Base-by-base conservation (phyloP, 64 coral and sea anemone species). In the Stichodactyla helianthus region DNA sequence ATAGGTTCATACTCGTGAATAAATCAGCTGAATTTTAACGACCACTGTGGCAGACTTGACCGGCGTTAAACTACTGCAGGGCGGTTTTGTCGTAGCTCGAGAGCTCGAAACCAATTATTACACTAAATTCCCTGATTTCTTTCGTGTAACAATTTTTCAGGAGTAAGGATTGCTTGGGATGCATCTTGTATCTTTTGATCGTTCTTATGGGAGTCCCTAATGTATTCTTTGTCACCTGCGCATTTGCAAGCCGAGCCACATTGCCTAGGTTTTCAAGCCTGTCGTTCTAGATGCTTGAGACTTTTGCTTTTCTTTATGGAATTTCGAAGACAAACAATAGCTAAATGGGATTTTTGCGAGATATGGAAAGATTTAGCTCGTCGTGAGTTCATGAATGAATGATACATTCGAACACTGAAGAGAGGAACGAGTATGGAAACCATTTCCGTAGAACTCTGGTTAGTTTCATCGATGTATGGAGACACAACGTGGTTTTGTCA, bases 161-260 rank as follows among this genome's bases (percentile, higher is more conserved):
- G 68, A 74, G 68, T 74, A 74, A 74, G 23, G 2, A 74, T 74
- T 74, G n/a, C 68, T 74, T n/a, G 68, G 68, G 68, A 23, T 74
- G 10, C 26, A 74, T 74, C 27, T 26, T 74, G 25, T 74, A 74
- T 74, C 68, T 74, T 28, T 74, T 74, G 68, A 74, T 74, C 68
- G 68, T n/a, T 74, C 68, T 74, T 26, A 26, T 14, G 22, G 68
- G 68, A 74, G 68, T 74, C 68, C 25, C 68, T 74, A 74, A 74
- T 74, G 68, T 74, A 74, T 74, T 74, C 26, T n/a, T 74, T 35
- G 68, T 74, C 68, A 74, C 68, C 68, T 74, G 68, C 11, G 23
- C 68, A 31, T 74, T 74, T 35, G 68, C 68, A 74, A 74, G 10
- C 68, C 26, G 68, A 74, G 68, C 68, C 68, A 74, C 27, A 74